Base-by-base conservation (phyloP, 1,140 invertebrate genomes). In the Cepaea nemoralis region DNA sequence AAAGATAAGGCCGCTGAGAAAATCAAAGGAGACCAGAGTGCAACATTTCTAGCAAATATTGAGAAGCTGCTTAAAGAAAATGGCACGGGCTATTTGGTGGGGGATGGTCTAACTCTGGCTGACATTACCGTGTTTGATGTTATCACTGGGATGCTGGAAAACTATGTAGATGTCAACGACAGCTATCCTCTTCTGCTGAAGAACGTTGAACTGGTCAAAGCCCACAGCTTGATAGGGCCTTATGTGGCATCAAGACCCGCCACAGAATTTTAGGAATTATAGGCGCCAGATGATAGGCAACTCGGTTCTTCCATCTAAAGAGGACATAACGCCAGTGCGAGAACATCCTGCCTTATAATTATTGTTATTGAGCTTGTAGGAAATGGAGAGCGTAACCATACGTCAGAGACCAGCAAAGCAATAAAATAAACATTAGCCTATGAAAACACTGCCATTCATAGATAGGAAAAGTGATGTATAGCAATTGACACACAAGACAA, bases 81-180 rank as follows among this genome's bases (percentile, higher is more conserved):
- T 78, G 48, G 48, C 24, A 74, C 42, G 10, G 81, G 75, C 10
- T 82, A 59, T 40, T 82, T 82, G 45, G 76, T 82, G 33, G 67
- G 76, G 39, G 71, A 74, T 48, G 1, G 71, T 0, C 16, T 74
- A 45, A 74, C 71, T 19, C 31, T 74, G 12, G 42, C 42, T 33
- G 71, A 74, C 22, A 74, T 74, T 74, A n/a, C 1, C 2, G 71
- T 74, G 2, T 74, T 39, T 42, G 71, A 74, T 42, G 42, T 42
- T 48, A n/a, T 50, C 24, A 74, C 39, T 48, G 71, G 71, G 1
- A 33, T 33, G 40, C 14, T 48, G 0, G 39, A 33, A 10, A 42
- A 33, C 2, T 2, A 6, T 2, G 24, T 74, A 16, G 19, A 45
- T 2, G 42, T 45, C n/a, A 33, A 42, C 42, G 27, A 33, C 33